Evolutionary conservation across 2,888 invertebrate genomes (phyloP), one percentile per base, ranked within the genome.

Genomic region (Melipona bicolor): DNA sequence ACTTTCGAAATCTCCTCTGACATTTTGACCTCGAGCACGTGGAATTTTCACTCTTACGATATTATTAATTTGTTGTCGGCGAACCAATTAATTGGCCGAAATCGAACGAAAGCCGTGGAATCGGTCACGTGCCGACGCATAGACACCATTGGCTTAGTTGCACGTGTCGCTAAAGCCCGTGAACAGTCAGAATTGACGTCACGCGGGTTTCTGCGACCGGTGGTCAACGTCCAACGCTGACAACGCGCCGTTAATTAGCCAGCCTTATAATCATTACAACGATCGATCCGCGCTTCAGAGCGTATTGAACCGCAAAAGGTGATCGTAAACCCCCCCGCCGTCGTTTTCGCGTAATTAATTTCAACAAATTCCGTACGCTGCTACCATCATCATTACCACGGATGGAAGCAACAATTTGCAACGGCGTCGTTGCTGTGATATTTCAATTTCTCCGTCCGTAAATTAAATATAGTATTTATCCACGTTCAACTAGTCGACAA

Each of bases 181-280:
- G 68, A 77, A 73, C 73, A 68, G 81, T 81, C 76, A 72, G 62
- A 83, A 62, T 68, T 64, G 56, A 80, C 80, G 67, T 72, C 67
- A 50, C 52, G 64, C 62, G 64, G 71, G 78, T 85, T 85, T 79
- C 78, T 36, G 36, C 73, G 72, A 50, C 69, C 77, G 79, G 64
- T 73, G 73, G 76, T 70, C 79, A 76, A 78, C 70, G 70, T 73
- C 65, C 77, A 52, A 32, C 21, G 49, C 32, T 75, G 67, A 75
- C 86, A 79, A 86, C 78, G 82, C 74, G 77, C 76, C 65, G 75
- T 82, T 84, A 88, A 88, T 88, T 88, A 88, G 74, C 50, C 80
- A 67, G 69, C 65, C 67, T 59, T 52, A 56, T 79, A 78, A 70
- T 79, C 77, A 79, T 78, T 84, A 78, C 65, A 49, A 78, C 71